Conservation (phyloP, 2,113 vertebrate genomes). For the Anarhynchus alexandrinus region DNA sequence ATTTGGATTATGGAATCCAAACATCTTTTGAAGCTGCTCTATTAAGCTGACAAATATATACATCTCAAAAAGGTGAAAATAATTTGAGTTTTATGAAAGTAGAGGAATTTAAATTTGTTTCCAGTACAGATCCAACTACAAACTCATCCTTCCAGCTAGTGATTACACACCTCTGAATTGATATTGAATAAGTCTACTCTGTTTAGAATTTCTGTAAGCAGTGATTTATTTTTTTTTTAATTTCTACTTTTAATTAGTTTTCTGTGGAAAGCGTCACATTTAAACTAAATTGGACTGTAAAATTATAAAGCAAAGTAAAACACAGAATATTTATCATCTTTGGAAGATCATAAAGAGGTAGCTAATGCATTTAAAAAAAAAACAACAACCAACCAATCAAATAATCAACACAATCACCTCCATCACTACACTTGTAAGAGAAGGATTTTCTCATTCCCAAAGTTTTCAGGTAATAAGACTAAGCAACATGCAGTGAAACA, state of each 20-base stretch:
- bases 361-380: neutral
- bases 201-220: neutral
- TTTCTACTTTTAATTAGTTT: neutral
- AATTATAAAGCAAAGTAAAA: neutral
- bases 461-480: neutral
- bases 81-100: neutral
- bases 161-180: rapidly evolving
- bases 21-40: neutral
- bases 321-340: neutral
- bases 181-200: neutral
- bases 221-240: neutral
- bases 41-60: neutral
- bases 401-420: neutral
- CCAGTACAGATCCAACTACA: neutral
- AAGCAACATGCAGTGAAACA: neutral
- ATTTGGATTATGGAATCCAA: neutral
- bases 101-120: neutral
- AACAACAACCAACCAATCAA: neutral
- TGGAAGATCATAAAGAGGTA: neutral
- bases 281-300: neutral
- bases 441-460: neutral
- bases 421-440: neutral
- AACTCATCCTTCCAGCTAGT: neutral
- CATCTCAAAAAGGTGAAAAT: neutral
- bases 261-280: rapidly evolving